A percentile compares a stretch with the other conserved stretches of the same genome.
These are phyloP conservation scores for Ethmia dodecea DNA, from an alignment of 2,888 invertebrate species.

Conservation along the genomic window DNA sequence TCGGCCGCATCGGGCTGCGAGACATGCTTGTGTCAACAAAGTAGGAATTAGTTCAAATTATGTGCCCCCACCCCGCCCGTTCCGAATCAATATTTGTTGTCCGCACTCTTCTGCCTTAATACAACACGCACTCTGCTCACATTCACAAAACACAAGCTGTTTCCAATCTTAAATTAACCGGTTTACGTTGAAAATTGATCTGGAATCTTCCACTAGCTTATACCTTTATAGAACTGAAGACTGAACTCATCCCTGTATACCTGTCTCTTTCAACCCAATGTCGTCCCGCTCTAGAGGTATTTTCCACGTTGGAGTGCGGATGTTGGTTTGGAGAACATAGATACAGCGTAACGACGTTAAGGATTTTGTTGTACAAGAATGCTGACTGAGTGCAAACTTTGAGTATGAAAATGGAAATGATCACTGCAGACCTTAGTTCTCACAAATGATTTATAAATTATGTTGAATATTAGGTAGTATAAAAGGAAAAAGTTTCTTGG, in stretches of 20 bases:
- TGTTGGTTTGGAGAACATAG: constrained; percentile 18
- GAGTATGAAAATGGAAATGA: too few relatives aligned
- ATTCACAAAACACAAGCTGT: constrained; percentile 31
- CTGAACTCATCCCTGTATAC: constrained; percentile 60
- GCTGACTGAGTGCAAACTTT: too few relatives aligned
- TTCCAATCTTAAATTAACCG: constrained; percentile 15
- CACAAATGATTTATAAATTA: too few relatives aligned
- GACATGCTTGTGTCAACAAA: constrained; percentile 72
- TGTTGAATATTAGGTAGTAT: too few relatives aligned
- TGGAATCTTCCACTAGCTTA: constrained; percentile 23
- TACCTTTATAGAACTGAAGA: constrained; percentile 25
- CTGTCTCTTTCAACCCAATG: constrained; percentile 68
- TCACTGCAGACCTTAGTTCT: too few relatives aligned
- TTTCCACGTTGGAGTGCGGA: constrained; percentile 46
- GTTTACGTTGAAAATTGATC: neutral
- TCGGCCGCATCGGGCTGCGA: constrained; percentile 53
- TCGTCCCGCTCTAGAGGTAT: constrained; percentile 63
- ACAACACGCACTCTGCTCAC: constrained; percentile 72
- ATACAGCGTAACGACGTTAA: constrained; percentile 9
- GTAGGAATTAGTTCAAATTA: constrained; percentile 77
- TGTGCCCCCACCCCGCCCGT: constrained; percentile 43
- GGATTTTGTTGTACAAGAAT: too few relatives aligned
- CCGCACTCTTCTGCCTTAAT: constrained; percentile 76
- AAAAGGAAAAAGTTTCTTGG: too few relatives aligned
- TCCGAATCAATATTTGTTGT: constrained; percentile 79